These are phyloP conservation scores for Orgyia antiqua DNA, from an alignment of 2,888 invertebrate genomes.

Conservation along the genomic window DNA sequence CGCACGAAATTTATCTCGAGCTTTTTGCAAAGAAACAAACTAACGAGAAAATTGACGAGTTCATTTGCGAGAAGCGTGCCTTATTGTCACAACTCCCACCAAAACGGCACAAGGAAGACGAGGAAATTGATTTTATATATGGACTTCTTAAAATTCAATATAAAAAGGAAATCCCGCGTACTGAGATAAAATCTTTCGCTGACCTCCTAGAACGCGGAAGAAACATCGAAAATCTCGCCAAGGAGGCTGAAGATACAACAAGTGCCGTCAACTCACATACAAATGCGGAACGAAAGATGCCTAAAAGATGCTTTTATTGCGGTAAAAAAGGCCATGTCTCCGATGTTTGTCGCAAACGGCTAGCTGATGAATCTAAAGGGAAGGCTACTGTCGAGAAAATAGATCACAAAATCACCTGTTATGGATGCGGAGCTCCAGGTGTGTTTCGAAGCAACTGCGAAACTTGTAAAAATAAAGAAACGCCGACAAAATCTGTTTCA, in stretches of 20 bases:
- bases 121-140: not conserved
- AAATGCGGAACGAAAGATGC: no score
- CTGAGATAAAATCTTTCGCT: not conserved
- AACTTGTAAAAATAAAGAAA: not conserved
- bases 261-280: not conserved
- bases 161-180: not conserved
- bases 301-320: not conserved
- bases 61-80: not conserved
- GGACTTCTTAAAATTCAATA: not conserved
- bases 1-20: not conserved
- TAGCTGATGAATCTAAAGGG: not conserved
- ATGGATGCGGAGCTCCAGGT: not conserved
- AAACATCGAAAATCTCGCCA: not conserved
- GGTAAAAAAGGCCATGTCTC: not conserved
- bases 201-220: not conserved
- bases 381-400: not conserved
- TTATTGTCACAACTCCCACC: not conserved
- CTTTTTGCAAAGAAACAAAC: not conserved
- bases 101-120: slow-evolving; percentile 1
- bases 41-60: not conserved
- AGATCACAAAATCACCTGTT: not conserved
- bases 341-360: not conserved
- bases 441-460: not conserved
- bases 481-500: not conserved
- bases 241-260: not conserved